phyloP scores from a whole-genome alignment of 1,140 invertebrate species.

The Hermetia illucens region DNA sequence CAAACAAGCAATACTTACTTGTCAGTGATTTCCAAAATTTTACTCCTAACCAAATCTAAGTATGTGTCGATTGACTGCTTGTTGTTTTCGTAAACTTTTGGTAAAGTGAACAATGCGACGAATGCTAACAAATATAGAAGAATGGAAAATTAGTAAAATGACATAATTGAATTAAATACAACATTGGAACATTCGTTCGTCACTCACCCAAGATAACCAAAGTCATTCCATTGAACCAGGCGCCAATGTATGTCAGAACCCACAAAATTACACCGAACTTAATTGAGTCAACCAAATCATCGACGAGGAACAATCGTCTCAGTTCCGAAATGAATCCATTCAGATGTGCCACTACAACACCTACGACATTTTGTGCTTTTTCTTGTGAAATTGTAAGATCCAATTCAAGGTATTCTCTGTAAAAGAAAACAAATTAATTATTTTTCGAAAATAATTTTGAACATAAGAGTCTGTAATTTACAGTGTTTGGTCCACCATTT shows the following conservation, averaged over 20 bases:
- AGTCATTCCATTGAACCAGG: conserved; percentile 97
- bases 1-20: conserved; percentile 47
- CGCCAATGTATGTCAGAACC: conserved; percentile 89
- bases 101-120: conserved; percentile 85
- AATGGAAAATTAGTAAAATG: conserved; percentile 5
- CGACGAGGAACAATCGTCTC: conserved; percentile 85
- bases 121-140: conserved; percentile 54
- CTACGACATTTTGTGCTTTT: conserved; percentile 72
- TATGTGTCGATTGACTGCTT: conserved; percentile 93
- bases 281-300: conserved; percentile 89
- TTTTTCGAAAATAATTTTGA: no score
- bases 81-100: conserved; percentile 96
- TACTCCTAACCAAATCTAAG: conserved; percentile 70
- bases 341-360: conserved; percentile 67
- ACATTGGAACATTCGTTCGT: not conserved
- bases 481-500: no score
- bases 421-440: no score
- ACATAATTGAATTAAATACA: not conserved
- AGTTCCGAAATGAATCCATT: conserved; percentile 69
- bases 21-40: conserved; percentile 76
- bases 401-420: conserved; percentile 71
- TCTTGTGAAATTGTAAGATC: conserved; percentile 76
- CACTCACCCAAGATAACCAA: conserved; percentile 78
- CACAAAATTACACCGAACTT: conserved; percentile 88
- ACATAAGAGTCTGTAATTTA: no score